phyloP scores from a whole-genome alignment of 2,113 vertebrate genomes.

The Myodes glareolus region DNA sequence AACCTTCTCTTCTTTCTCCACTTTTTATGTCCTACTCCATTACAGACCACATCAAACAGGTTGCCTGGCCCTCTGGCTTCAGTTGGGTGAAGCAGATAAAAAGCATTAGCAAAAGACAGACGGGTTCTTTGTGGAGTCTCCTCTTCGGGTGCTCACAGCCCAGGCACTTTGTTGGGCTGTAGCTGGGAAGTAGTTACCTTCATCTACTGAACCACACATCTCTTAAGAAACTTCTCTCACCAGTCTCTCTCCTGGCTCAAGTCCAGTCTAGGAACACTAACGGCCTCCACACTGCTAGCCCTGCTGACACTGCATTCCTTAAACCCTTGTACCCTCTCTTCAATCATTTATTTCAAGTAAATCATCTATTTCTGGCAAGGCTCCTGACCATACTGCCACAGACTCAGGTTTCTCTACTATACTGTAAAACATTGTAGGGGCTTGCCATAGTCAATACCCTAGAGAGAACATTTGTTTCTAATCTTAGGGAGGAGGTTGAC shows the following conservation, averaged over 20 bases:
- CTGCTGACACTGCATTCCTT: background rate
- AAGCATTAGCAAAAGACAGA: background rate
- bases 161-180: background rate
- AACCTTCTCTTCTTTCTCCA: background rate
- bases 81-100: background rate
- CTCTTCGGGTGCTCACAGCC: background rate
- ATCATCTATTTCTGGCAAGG: background rate
- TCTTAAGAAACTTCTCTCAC: background rate
- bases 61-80: background rate
- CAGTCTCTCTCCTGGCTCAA: background rate
- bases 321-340: background rate
- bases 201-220: background rate
- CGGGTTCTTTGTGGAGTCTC: background rate
- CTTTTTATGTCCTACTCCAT: background rate
- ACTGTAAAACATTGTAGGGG: background rate
- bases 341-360: constrained; percentile 4
- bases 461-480: constrained; percentile 20
- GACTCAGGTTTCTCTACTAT: background rate
- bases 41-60: background rate
- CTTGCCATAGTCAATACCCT: background rate
- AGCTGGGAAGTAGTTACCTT: background rate
- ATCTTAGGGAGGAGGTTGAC: constrained; percentile 2
- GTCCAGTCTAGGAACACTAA: background rate
- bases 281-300: background rate
- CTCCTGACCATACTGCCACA: background rate